Evolutionary conservation across 1,140 invertebrate species (phyloP), one percentile per base, ranked within the genome.

Genomic region (Lordiphosa stackelbergi): DNA sequence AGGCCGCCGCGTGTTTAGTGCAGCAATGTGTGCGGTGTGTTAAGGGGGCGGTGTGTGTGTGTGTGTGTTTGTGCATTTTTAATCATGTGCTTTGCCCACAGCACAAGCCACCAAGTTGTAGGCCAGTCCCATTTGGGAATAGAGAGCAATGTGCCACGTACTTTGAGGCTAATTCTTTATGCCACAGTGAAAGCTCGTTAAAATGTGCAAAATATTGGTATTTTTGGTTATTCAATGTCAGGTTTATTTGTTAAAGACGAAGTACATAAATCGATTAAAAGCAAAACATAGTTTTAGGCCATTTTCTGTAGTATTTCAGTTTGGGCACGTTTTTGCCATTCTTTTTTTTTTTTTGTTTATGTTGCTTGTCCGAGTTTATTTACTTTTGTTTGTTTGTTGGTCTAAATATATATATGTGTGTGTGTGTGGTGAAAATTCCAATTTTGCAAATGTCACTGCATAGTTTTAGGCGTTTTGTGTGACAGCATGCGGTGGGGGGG

Each of bases 381-480:
- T 78, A 74, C 70, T 62, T 63, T 79, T 62, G 49, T 62, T 34
- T 43, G 41, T 16, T 34, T 43, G 41, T 16, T 9, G 22, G 13
- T 42, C 4, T 13, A 42, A 22, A 42, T 31, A 8, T 31, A 8
- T 31, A 8, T 31, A 8, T 8, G 2, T 28, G 5, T 5, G 6
- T 28, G 5, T 40, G 51, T 65, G 36, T 58, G 19, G 54, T 43
- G 36, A 55, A 55, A 74, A 79, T 78, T 81, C 75, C 77, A 79
- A 79, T 79, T 79, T 81, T 79, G 73, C 46, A 79, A 81, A 81
- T 71, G 71, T 72, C 77, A 69, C 40, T 69, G 71, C 59, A 79
- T 71, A 71, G 75, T 81, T 79, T 68, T 57, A 68, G 77, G 75
- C 75, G 64, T 46, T 54, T 52, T 31, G 19, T 13, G 54, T 22